Base-by-base conservation (phyloP, 2,113 vertebrate genomes). In the Aegithalos caudatus region DNA sequence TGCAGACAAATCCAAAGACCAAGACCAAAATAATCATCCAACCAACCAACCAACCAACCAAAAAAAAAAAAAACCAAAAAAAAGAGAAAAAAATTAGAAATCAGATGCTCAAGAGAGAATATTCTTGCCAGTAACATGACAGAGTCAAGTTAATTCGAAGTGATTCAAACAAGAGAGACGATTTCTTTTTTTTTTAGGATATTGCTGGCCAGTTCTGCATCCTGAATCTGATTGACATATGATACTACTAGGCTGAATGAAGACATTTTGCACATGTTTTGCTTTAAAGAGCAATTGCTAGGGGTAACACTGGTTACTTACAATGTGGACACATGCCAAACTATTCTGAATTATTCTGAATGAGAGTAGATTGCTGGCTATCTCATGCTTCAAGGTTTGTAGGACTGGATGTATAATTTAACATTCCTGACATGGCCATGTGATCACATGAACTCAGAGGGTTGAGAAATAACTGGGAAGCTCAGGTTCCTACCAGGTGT, bases 271-370 rank as follows among this genome's bases (percentile, higher is more conserved):
- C 90, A 91, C 91, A 90, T 93, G 90, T 88, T 97, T 92, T 95
- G 85, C 85, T 93, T 88, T 97, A 91, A 96, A 98, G 93, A 96
- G 76, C 77, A 86, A 94, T 92, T 96, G 97, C 94, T 97, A 92
- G 76, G 88, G 88, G 96, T 96, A 94, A 94, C 94, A 83, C 94
- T 92, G 83, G 70, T 88, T 70, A 88, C 66, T 84, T 73, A 45
- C 71, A 58, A 65, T 1, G 11, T 96, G 95, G 82, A 88, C 33
- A 54, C 33, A 60, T 57, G 84, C 94, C 88, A 94, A 81, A 67
- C 27, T 74, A 27, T 62, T 86, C 40, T 62, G 44, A 94, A 83
- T 85, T 67, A 27, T 70, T 85, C 51, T 71, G 44, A 94, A 81
- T 81, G 86, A 85, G 80, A 92, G 72, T 71, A 31, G 86, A 71